Evolutionary conservation across 1,140 invertebrate genomes (phyloP).

Genomic region (Dryas iulia): DNA sequence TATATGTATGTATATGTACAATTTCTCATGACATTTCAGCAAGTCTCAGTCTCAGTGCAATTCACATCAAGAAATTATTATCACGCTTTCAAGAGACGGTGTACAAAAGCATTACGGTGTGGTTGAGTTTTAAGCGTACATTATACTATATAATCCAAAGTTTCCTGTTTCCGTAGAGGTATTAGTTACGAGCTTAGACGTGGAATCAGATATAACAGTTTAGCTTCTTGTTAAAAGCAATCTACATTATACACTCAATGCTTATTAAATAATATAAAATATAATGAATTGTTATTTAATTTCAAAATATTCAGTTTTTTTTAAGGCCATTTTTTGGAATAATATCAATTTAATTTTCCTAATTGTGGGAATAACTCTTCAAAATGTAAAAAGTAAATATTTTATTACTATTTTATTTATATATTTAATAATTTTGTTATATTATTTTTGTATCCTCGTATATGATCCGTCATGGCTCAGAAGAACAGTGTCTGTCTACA

Average conservation of each 20-base stretch:
- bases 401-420: too few relatives aligned
- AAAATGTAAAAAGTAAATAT: too few relatives aligned
- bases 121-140: background rate
- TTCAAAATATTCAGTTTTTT: too few relatives aligned
- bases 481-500: too few relatives aligned
- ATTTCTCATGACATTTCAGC: background rate
- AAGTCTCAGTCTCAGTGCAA: background rate
- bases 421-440: too few relatives aligned
- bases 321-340: too few relatives aligned
- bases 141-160: conserved; percentile 5
- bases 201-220: background rate
- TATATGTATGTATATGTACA: too few relatives aligned
- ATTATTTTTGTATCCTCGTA: too few relatives aligned
- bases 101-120: background rate
- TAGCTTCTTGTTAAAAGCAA: background rate
- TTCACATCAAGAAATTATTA: background rate
- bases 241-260: background rate
- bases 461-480: too few relatives aligned
- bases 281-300: too few relatives aligned
- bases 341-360: too few relatives aligned
- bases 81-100: background rate
- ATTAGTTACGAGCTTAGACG: conserved; percentile 9
- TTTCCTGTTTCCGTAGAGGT: conserved; percentile 6
- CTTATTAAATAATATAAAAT: background rate
- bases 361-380: too few relatives aligned